Base-by-base conservation (phyloP, 1,140 invertebrate species). In the Aporrectodea caliginosa region DNA sequence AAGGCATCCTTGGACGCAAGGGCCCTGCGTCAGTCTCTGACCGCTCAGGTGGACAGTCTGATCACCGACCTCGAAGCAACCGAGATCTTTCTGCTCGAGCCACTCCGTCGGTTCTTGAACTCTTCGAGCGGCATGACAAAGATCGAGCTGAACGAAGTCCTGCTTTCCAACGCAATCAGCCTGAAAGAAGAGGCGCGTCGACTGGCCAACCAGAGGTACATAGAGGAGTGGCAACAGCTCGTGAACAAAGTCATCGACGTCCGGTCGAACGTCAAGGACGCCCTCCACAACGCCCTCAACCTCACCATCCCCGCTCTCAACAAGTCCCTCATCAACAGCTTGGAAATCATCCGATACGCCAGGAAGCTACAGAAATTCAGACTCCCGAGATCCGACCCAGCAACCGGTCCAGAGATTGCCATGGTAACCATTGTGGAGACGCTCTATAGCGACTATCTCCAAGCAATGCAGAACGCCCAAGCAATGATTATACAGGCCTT, bases 331-430 rank as follows among this genome's bases (percentile, higher is more conserved):
- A 70, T 78, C 31, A 58, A 78, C 16, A 30, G 30, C 16, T 29
- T 78, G 22, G 22, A 70, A 32, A n/a, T 76, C 34, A 30, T 76
- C 58, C 58, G 58, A 2, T 34, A 68, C 58, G 77, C 77, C 58
- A 30, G 77, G 27, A 22, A 22, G 1, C n/a, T 72, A n/a, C 70
- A 27, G 70, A 29, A 32, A 27, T 6, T 32, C 6, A 35, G 32
- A 12, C 2, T 76, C 43, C 27, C 43, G 22, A 76, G 43, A 12
- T n/a, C 35, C n/a, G 43, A 76, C n/a, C 29, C 2, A n/a, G 27
- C 33, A 1, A 27, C 35, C n/a, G 43, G 43, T 30, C 29, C 2
- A n/a, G 27, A 16, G 1, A 27, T 29, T 6, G 75, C 34, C 43
- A n/a, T 76, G 32, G 27, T 58, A 22, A 35, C 32, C 75, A 27